Percentiles rank a stretch among this genome's conserved stretches.
phyloP scores from a whole-genome alignment of 2,888 invertebrate species.

The Pseudoips prasinana region DNA sequence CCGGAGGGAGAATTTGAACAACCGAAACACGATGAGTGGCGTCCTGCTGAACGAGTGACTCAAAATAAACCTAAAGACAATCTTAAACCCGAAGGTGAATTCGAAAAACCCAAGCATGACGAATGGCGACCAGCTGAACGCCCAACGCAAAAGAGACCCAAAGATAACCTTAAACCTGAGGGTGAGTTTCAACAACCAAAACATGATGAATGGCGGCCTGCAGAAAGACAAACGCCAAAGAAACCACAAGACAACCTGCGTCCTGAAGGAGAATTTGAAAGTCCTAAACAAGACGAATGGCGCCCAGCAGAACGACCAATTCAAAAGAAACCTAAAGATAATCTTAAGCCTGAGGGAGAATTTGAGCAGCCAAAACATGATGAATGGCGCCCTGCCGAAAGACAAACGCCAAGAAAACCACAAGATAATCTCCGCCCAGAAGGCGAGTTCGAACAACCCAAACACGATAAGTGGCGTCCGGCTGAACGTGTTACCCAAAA shows the following conservation, averaged over 20 bases:
- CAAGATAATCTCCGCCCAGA: conserved; percentile 81
- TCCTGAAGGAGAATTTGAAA: conserved; percentile 80
- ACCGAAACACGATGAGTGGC: conserved; percentile 57
- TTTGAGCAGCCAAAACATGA: conserved; percentile 15
- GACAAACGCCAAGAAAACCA: conserved; percentile 77
- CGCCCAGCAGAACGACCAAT: conserved; percentile 72
- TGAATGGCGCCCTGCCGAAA: conserved; percentile 75
- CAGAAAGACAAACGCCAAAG: conserved; percentile 57
- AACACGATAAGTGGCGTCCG: conserved; percentile 63
- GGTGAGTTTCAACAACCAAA: conserved; percentile 48
- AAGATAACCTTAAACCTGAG: conserved; percentile 49
- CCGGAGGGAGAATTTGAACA: conserved; percentile 82
- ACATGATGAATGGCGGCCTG: conserved; percentile 64
- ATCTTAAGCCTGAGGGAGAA: conserved; percentile 63
- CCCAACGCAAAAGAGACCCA: conserved; percentile 57
- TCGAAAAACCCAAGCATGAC: conserved; percentile 56
- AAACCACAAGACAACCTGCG: conserved; percentile 74
- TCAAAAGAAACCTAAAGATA: conserved; percentile 63
- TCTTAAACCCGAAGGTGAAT: conserved; percentile 72
- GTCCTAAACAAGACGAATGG: conserved; percentile 59
- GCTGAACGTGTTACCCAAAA: conserved; percentile 73
- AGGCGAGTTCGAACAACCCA: conserved; percentile 76
- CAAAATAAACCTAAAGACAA: conserved; percentile 71
- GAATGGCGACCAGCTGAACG: conserved; percentile 48
- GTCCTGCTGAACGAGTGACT: conserved; percentile 55